phyloP scores from a whole-genome alignment of 2,888 invertebrate genomes.

The Bibio marci region DNA sequence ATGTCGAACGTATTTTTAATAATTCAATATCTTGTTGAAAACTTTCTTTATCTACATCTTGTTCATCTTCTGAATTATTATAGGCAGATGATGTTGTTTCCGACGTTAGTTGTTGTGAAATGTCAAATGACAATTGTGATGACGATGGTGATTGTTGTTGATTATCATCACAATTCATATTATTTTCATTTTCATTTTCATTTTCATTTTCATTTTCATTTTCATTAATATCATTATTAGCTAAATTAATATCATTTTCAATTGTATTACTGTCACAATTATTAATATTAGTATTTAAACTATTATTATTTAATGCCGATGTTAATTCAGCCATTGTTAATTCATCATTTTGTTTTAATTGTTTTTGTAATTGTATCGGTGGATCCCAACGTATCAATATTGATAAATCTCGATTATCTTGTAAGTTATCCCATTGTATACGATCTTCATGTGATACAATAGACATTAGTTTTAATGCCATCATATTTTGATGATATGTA shows the following conservation, averaged over 20 bases:
- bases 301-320: no score
- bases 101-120: no score
- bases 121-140: no score
- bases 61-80: not conserved
- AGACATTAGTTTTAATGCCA: slow-evolving; percentile 37
- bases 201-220: no score
- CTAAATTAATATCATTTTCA: slow-evolving; percentile 27
- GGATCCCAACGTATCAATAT: slow-evolving; percentile 57
- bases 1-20: slow-evolving; percentile 21
- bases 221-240: slow-evolving; percentile 17
- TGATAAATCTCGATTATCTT: slow-evolving; percentile 62
- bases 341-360: slow-evolving; percentile 30
- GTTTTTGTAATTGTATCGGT: slow-evolving; percentile 30
- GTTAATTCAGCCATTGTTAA: slow-evolving; percentile 29
- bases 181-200: no score
- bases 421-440: slow-evolving; percentile 24
- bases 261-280: slow-evolving; percentile 15
- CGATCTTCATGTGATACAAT: slow-evolving; percentile 41
- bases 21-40: slow-evolving; percentile 26
- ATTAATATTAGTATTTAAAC: no score
- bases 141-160: no score
- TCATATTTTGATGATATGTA: slow-evolving; percentile 27
- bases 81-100: not conserved
- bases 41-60: slow-evolving; percentile 17
- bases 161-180: no score